Percentiles rank a stretch among this genome's conserved stretches.
Conservation (phyloP, 2,888 invertebrate genomes). For the Andrena bucephala region DNA sequence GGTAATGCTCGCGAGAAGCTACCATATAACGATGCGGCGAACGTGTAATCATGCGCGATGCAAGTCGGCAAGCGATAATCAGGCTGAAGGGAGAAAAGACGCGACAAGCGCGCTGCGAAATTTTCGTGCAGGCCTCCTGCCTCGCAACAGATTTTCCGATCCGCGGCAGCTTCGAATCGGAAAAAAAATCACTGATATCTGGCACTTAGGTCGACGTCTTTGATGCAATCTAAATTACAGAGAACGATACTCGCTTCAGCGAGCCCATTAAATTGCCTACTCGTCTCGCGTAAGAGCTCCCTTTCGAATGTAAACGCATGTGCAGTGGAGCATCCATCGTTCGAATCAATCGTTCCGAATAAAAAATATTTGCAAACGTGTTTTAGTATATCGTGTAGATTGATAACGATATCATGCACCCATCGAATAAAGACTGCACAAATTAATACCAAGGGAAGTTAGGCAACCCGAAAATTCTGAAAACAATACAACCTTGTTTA, state of each 20-base stretch:
- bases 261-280: constrained; percentile 37
- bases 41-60: constrained; percentile 51
- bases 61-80: constrained; percentile 2
- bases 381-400: no score
- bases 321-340: no score
- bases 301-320: neutral
- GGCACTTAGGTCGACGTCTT: constrained; percentile 11
- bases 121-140: constrained; percentile 25
- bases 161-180: constrained; percentile 25
- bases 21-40: constrained; percentile 42
- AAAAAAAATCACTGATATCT: no score
- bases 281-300: constrained; percentile 2
- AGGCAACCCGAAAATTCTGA: no score
- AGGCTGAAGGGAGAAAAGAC: constrained; percentile 5
- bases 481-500: no score
- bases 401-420: no score
- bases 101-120: constrained; percentile 17
- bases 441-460: no score
- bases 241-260: neutral
- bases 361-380: no score
- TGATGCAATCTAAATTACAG: constrained; percentile 60
- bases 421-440: no score
- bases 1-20: constrained; percentile 44
- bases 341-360: no score
- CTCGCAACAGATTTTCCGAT: constrained; percentile 20